Percentiles rank a stretch among this genome's conserved stretches.
These are phyloP conservation scores for Heteropelma amictum DNA, from an alignment of 2,888 invertebrate genomes.

Conservation along the genomic window DNA sequence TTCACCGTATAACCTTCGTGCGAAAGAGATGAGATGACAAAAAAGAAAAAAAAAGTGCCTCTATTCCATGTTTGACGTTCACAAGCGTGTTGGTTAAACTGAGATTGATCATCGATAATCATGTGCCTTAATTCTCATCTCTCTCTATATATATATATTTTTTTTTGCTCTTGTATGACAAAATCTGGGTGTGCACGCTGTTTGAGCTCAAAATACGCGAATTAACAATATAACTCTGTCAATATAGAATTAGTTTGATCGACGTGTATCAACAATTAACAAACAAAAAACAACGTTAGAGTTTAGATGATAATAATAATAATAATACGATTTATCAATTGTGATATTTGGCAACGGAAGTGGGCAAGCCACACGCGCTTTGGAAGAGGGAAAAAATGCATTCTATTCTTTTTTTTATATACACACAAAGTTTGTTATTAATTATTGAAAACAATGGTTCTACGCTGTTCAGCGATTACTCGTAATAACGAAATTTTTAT, in stretches of 20 bases:
- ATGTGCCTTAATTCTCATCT: constrained; percentile 40
- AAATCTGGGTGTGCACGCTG: constrained; percentile 11
- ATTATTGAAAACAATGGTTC: no score
- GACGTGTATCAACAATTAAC: neutral
- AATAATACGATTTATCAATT: constrained; percentile 34
- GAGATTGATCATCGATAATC: constrained; percentile 29
- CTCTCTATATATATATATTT: constrained; percentile 1
- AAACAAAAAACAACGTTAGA: neutral
- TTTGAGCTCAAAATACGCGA: constrained; percentile 14
- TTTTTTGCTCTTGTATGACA: neutral
- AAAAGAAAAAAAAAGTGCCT: constrained; percentile 7
- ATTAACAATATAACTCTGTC: no score
- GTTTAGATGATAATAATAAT: neutral
- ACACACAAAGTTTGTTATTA: neutral
- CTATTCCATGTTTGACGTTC: constrained; percentile 17
- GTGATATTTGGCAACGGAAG: constrained; percentile 33
- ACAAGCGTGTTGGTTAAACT: neutral
- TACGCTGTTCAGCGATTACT: no score
- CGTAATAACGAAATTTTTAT: no score
- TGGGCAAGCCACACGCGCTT: neutral
- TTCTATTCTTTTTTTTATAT: neutral
- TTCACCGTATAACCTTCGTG: neutral
- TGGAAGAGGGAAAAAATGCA: neutral
- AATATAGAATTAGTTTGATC: neutral
- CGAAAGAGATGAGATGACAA: neutral